phyloP scores from a whole-genome alignment of 1,140 invertebrate genomes.

The Drosophila sucinea region DNA sequence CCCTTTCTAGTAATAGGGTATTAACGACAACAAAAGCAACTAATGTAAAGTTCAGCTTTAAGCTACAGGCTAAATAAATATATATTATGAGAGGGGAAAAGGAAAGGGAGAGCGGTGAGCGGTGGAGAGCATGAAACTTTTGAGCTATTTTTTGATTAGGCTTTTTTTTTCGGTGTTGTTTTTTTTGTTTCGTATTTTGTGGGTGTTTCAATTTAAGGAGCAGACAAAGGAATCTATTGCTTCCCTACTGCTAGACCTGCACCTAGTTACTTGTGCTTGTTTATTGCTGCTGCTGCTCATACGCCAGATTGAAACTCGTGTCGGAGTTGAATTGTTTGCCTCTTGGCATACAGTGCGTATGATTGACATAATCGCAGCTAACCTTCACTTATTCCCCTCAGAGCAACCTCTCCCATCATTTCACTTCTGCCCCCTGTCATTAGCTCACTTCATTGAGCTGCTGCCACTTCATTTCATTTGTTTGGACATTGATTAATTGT shows the following conservation, averaged over 20 bases:
- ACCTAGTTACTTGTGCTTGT: conserved; percentile 8
- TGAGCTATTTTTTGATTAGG: conserved; percentile 22
- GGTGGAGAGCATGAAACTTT: conserved; percentile 8
- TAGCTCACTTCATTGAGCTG: conserved; percentile 19
- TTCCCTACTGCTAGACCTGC: neutral
- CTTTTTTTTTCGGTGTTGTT: conserved; percentile 1
- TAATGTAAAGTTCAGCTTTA: conserved; percentile 11
- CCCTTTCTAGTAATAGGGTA: neutral
- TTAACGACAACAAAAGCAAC: neutral
- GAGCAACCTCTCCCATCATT: neutral
- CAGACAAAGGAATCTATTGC: conserved; percentile 13
- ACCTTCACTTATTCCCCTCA: neutral
- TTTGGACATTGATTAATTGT: conserved; percentile 24
- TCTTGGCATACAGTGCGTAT: conserved; percentile 19
- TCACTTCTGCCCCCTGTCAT: conserved; percentile 1
- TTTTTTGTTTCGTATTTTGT: conserved; percentile 1
- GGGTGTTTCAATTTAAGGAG: conserved; percentile 6
- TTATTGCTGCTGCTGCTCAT: neutral
- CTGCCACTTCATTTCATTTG: conserved; percentile 20
- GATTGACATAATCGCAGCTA: conserved; percentile 21
- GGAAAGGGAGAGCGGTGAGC: neutral
- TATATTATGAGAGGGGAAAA: neutral
- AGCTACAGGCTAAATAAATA: conserved; percentile 10
- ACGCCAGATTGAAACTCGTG: conserved; percentile 8
- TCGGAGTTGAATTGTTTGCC: conserved; percentile 10